These are phyloP conservation scores for Melospiza georgiana DNA, from an alignment of 2,113 vertebrate species.

Conservation along the genomic window DNA sequence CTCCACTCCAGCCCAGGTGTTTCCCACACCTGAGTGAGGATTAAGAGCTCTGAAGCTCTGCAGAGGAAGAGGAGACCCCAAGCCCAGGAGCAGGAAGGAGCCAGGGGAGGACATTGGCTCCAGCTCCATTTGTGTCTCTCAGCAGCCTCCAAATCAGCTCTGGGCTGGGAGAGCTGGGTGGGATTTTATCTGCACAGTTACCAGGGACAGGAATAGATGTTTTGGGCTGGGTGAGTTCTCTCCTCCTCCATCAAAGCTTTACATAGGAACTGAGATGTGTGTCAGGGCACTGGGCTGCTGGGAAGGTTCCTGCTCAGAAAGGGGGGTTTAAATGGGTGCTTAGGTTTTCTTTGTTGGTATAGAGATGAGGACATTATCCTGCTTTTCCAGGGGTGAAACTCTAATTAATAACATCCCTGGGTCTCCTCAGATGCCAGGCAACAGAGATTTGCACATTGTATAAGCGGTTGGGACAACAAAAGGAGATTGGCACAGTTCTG, in stretches of 20 bases:
- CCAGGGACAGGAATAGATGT: not conserved
- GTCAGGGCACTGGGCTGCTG: not conserved
- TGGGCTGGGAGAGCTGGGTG: not conserved
- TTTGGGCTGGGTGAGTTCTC: not conserved
- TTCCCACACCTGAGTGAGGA: not conserved
- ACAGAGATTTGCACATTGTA: not conserved
- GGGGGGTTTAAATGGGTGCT: rapidly evolving
- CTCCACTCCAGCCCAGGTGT: not conserved
- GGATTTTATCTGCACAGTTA: not conserved
- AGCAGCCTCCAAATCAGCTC: not conserved
- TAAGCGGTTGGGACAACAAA: not conserved
- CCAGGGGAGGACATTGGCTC: not conserved
- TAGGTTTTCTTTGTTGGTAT: not conserved
- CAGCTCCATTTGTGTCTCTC: not conserved
- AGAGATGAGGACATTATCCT: not conserved
- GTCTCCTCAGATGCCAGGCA: not conserved
- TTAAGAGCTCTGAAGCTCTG: not conserved
- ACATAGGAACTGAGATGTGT: rapidly evolving
- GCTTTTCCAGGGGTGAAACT: not conserved
- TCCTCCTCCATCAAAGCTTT: not conserved
- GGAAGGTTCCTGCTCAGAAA: not conserved
- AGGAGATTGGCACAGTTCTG: not conserved
- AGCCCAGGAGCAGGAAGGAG: not conserved
- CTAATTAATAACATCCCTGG: not conserved
- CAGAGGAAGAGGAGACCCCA: not conserved